Evolutionary conservation across 2,797 vertebrate species (phyloP).

Genomic region (Loriculus beryllinus): DNA sequence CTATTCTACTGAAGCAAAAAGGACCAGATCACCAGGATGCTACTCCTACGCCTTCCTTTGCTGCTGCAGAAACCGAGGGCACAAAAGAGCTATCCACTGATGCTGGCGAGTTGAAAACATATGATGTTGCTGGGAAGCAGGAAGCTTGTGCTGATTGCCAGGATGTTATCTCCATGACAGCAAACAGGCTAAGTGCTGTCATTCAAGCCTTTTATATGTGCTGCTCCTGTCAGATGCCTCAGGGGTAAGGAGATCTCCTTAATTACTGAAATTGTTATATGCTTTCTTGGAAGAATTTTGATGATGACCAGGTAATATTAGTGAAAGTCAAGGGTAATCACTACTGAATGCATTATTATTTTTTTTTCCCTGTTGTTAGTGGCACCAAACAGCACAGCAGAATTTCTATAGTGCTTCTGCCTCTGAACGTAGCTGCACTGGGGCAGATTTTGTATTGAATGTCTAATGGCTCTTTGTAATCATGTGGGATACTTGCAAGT

Average conservation of each 20-base stretch:
- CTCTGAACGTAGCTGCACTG: background rate
- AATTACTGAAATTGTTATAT: background rate
- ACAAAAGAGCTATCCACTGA: constrained; percentile 61
- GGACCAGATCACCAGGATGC: constrained; percentile 74
- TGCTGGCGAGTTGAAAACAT: constrained; percentile 57
- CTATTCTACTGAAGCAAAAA: constrained; percentile 90
- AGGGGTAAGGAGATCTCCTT: constrained; percentile 80
- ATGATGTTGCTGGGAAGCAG: constrained; percentile 74
- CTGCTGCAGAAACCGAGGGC: constrained; percentile 50
- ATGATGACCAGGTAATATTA: background rate
- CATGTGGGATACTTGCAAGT: background rate
- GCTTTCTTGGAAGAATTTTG: background rate
- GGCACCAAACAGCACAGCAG: background rate
- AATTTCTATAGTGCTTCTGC: background rate
- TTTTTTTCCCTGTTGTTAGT: background rate
- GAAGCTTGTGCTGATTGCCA: constrained; percentile 87
- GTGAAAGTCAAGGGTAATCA: background rate
- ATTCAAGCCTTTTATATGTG: constrained; percentile 99
- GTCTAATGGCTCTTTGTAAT: background rate
- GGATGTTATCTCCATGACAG: constrained; percentile 97
- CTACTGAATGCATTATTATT: background rate
- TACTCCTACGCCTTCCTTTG: constrained; percentile 73
- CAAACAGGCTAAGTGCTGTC: constrained; percentile 94
- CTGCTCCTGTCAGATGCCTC: constrained; percentile 98
- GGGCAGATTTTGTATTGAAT: background rate